Base-by-base conservation (phyloP, 30 jellyfish, hydroid and myxozoan species). In the Cassiopea andromeda region DNA sequence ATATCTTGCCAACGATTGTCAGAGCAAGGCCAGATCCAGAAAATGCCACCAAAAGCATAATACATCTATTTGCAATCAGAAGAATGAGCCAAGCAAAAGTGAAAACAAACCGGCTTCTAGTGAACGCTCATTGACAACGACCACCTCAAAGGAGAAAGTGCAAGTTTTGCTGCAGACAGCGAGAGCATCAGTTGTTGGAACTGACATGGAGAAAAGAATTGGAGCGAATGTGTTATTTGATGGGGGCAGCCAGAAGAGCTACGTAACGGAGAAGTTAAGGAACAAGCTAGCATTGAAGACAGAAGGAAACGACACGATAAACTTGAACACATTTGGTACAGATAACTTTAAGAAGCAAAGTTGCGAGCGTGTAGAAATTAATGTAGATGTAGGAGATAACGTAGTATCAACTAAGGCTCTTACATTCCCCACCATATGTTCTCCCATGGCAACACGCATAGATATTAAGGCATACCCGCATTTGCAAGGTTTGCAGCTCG, bases 221-320 rank as follows among this genome's bases (percentile, higher is more conserved):
- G 64, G 44, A 13, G 90, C 68, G 6, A 61, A 47, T 5, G 80
- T 80, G 7, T 18, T 88, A 79, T 88, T 88, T 18, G 95, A 88
- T 38, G 60, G 57, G 18, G 95, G 95, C 46, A 88, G 95, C 69
- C 95, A 88, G 80, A 69, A 78, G 18, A 88, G 73, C 58, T 88
- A 75, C 81, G 75, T 88, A 12, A 70, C 95, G 17, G 79, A 88
- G 5, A 79, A 80, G 10, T 27, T 88, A 48, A 48, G 71, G 81
- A 70, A 67, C n/a, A 88, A 49, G 83, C 81, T 88, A 6, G 57
- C 15, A 8, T 71, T 79, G 61, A 69, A 68, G 48, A 45, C 71
- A 4, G 90, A 78, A 38, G 43, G 60, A 14, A 67, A 6, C 8
- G 91, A 87, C 18, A 58, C 38, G 15, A 38, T 88, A 15, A 88